Base-by-base conservation (phyloP, 2,888 invertebrate species). In the Philereme transversata region DNA sequence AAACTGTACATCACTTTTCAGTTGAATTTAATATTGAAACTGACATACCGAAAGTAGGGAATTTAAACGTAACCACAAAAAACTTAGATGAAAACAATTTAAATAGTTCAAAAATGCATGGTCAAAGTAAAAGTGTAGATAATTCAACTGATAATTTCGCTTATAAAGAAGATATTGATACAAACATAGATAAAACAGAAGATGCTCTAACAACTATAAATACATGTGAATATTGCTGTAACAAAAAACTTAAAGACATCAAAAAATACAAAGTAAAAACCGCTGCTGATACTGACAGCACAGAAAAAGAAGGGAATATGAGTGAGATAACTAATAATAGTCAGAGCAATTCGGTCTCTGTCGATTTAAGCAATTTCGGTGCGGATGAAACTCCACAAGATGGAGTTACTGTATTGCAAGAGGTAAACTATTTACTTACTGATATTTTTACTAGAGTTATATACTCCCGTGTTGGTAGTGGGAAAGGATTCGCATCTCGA, bases 1-100 rank as follows among this genome's bases (percentile, higher is more conserved):
- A 71, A 46, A 85, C 82, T 0, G 80, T 90, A 0, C 87, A 90
- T 65, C 88, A 87, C 71, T 90, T 88, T 11, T 86, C 87, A 0
- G 77, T 90, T 3, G 82, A 86, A 71, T 86, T 83, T 22, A 79
- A 85, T n/a, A 65, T 71, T 38, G 51, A 43, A 47, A 45, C 45
- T 8, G 22, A 4, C 0, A 22, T 55, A n/a, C 36, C 51, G 5
- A 55, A 54, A 48, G 38, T 50, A 22, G 33, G 50, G 36, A 50
- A 45, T 33, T 0, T 45, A 58, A 50, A 54, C 33, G 22, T 41
- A 51, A 57, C 22, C 2, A 56, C 38, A 36, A 47, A 41, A 51
- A 33, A 34, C 11, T n/a, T 35, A 45, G 34, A 47, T 9, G 35
- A 48, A 11, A 45, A 22, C 9, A 40, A 46, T 51, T 51, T 47